Conservation (phyloP, 1,140 invertebrate genomes). For the Drosophila varians region DNA sequence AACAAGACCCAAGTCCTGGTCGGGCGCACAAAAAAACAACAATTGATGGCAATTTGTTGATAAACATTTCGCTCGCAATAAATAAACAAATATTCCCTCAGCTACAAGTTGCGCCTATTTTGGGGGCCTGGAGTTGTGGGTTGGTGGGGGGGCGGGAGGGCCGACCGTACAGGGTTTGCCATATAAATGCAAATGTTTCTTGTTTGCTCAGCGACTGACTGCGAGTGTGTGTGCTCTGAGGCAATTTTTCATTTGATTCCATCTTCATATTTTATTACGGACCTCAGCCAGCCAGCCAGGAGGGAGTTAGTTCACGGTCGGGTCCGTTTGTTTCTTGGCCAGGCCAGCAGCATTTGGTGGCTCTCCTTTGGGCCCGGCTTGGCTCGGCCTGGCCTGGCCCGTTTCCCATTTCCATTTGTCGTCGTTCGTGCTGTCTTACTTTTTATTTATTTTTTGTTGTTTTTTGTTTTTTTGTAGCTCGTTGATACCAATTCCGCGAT, state of each 20-base stretch:
- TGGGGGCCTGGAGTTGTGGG: constrained; percentile 11
- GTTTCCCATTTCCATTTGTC: constrained; percentile 72
- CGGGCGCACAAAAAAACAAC: constrained; percentile 42
- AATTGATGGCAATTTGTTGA: constrained; percentile 83
- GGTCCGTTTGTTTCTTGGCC: constrained; percentile 8
- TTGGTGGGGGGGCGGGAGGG: no score
- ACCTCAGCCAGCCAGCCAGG: constrained; percentile 29
- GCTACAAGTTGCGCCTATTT: constrained; percentile 66
- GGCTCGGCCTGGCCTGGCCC: neutral
- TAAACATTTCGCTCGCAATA: constrained; percentile 83
- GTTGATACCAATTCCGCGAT: constrained; percentile 80
- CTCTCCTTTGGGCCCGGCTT: constrained; percentile 26
- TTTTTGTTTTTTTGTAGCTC: constrained; percentile 18
- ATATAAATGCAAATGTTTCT: constrained; percentile 79
- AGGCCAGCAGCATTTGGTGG: constrained; percentile 13
- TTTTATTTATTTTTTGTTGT: constrained; percentile 23
- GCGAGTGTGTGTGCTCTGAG: constrained; percentile 64
- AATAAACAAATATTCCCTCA: constrained; percentile 78
- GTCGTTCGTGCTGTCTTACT: constrained; percentile 31
- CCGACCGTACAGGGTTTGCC: constrained; percentile 40
- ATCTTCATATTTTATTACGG: constrained; percentile 82
- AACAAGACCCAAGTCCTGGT: constrained; percentile 18
- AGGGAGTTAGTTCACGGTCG: constrained; percentile 37
- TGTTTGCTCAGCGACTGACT: constrained; percentile 59
- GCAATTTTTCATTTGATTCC: constrained; percentile 83